These are phyloP conservation scores for Sinopyrophorus schimmeli DNA, from an alignment of 2,888 invertebrate genomes.

Conservation along the genomic window DNA sequence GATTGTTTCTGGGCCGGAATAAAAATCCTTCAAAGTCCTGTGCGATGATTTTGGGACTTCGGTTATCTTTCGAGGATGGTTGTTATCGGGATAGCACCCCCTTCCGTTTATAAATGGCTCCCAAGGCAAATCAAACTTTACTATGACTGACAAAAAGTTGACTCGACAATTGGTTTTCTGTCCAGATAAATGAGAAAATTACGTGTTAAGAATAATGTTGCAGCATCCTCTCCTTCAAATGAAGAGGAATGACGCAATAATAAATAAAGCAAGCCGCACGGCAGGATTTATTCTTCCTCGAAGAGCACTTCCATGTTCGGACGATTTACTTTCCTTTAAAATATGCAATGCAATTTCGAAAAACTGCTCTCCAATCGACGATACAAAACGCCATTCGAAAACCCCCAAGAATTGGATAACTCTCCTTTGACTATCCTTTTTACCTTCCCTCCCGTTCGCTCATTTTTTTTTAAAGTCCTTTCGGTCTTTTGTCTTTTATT, in stretches of 20 bases:
- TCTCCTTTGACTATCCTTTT: too few species aligned
- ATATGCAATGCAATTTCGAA: constrained; percentile 8
- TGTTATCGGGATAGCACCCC: too few species aligned
- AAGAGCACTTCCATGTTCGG: constrained; percentile 6
- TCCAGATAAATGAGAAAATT: constrained; percentile 31
- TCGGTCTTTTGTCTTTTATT: too few species aligned
- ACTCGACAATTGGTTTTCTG: constrained; percentile 34
- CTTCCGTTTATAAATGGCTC: constrained; percentile 32
- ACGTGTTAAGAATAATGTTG: constrained; percentile 31
- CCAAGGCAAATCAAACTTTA: constrained; percentile 31
- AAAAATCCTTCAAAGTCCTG: too few species aligned
- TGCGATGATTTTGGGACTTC: too few species aligned
- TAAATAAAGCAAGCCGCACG: constrained; percentile 15
- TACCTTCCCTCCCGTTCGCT: too few species aligned
- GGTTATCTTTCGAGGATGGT: too few species aligned
- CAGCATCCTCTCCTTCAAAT: constrained; percentile 17
- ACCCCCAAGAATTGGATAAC: too few species aligned
- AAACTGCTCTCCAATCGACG: constrained; percentile 8
- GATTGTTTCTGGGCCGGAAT: too few species aligned
- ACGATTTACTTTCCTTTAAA: constrained; percentile 4
- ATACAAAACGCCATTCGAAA: too few species aligned
- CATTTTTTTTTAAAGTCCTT: too few species aligned
- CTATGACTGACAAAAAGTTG: constrained; percentile 31
- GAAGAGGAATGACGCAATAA: constrained; percentile 22
- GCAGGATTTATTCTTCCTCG: constrained; percentile 14